These are phyloP conservation scores for Callochromis pleurospilus DNA, from an alignment of 2,113 vertebrate genomes.

Conservation along the genomic window DNA sequence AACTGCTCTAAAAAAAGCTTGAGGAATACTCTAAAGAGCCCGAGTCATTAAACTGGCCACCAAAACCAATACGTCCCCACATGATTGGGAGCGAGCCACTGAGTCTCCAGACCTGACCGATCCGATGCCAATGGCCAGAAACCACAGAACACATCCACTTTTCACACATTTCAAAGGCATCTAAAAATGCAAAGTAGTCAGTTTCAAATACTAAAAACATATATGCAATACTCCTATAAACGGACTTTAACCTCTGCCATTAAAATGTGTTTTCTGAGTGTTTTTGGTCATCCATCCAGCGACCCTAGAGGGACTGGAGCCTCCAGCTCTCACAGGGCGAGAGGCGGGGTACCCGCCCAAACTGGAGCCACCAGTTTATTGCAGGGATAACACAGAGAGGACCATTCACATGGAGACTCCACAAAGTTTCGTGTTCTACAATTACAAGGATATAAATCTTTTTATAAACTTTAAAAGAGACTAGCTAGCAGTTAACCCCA, in stretches of 20 bases:
- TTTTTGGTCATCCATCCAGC: background rate
- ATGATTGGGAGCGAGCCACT: background rate
- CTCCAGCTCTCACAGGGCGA: background rate
- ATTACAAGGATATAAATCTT: background rate
- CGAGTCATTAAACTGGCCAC: background rate
- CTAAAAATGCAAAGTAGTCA: background rate
- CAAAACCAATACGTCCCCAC: background rate
- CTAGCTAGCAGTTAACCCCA: background rate
- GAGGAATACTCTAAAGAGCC: background rate
- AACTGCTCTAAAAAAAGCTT: background rate
- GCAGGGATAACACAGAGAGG: background rate
- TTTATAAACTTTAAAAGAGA: background rate
- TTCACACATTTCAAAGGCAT: background rate
- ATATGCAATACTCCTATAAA: background rate
- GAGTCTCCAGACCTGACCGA: background rate
- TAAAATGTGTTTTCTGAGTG: background rate
- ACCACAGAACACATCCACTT: background rate
- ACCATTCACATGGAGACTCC: background rate
- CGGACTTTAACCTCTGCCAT: background rate
- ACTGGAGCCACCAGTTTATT: background rate
- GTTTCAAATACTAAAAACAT: background rate
- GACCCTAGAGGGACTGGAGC: background rate
- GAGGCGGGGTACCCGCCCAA: background rate
- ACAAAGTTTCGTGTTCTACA: background rate
- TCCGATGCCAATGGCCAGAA: accelerated